A percentile compares a stretch with the other conserved stretches of the same genome.
phyloP scores from a whole-genome alignment of 2,888 invertebrate genomes.

The Idaea dimidiata region DNA sequence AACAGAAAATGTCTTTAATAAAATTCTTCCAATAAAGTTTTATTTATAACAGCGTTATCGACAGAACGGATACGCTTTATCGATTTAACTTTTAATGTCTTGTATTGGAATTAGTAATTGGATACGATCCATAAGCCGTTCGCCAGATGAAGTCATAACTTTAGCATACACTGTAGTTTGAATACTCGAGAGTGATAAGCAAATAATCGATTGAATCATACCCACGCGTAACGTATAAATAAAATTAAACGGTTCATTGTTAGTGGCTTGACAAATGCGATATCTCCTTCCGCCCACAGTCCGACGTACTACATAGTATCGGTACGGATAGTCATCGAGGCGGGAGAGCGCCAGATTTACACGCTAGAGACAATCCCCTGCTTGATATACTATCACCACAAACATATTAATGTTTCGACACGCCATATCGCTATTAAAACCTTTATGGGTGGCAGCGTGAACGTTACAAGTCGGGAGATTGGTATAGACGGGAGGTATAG shows the following conservation, averaged over 20 bases:
- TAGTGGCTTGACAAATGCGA: constrained; percentile 71
- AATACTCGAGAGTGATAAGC: constrained; percentile 48
- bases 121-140: constrained; percentile 14
- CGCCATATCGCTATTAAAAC: constrained; percentile 70
- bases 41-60: constrained; percentile 5
- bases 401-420: constrained; percentile 72
- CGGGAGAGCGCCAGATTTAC: constrained; percentile 33
- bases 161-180: constrained; percentile 30
- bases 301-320: neutral
- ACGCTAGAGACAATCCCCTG: constrained; percentile 47
- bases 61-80: neutral
- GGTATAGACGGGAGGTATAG: constrained; percentile 45
- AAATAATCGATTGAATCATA: constrained; percentile 54
- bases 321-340: constrained; percentile 18
- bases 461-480: constrained; percentile 51
- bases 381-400: constrained; percentile 58
- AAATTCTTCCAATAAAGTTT: constrained; percentile 12
- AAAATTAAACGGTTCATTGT: constrained; percentile 72
- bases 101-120: constrained; percentile 2
- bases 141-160: constrained; percentile 44
- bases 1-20: constrained; percentile 8
- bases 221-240: constrained; percentile 69
- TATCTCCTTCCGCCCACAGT: constrained; percentile 61
- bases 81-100: constrained; percentile 1
- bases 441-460: constrained; percentile 55